phyloP scores from a whole-genome alignment of 2,888 invertebrate genomes.

The Watsonalla binaria region DNA sequence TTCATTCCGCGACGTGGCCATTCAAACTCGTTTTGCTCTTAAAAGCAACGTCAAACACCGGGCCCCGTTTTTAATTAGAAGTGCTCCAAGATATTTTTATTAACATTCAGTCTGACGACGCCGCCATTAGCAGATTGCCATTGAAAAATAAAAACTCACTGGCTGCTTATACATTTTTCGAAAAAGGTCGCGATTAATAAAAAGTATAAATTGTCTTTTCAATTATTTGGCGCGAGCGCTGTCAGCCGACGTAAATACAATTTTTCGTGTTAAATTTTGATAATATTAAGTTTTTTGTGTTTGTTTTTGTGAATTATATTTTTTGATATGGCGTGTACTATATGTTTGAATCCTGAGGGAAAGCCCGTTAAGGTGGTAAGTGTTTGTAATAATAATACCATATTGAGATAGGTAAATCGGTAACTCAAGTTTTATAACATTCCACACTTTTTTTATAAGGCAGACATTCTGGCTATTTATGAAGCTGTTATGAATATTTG shows the following conservation, averaged over 20 bases:
- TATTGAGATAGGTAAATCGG: no score
- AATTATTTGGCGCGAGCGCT: slow-evolving; percentile 3
- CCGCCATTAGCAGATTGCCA: slow-evolving; percentile 4
- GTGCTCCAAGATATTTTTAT: slow-evolving; percentile 6
- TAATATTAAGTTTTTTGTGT: slow-evolving; percentile 9
- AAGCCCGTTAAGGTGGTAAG: slow-evolving; percentile 55
- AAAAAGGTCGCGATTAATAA: slow-evolving; percentile 12
- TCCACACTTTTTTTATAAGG: no score
- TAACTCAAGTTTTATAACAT: no score
- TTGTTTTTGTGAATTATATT: slow-evolving; percentile 14
- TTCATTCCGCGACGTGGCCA: slow-evolving; percentile 29
- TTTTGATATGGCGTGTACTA: slow-evolving; percentile 49
- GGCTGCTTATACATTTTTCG: slow-evolving; percentile 12
- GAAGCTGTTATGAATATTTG: no score
- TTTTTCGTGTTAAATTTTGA: slow-evolving; percentile 10
- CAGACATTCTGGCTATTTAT: no score
- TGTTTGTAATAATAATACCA: slow-evolving; percentile 10
- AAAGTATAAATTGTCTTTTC: slow-evolving; percentile 7
- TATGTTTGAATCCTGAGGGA: slow-evolving; percentile 42
- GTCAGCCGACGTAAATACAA: slow-evolving; percentile 14
- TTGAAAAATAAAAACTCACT: slow-evolving; percentile 16
- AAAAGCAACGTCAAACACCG: slow-evolving; percentile 21
- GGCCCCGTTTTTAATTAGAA: slow-evolving; percentile 5
- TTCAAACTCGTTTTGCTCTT: slow-evolving; percentile 21
- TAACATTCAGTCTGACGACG: slow-evolving; percentile 5